Conservation (phyloP, 2,113 vertebrate genomes). For the Caloenas nicobarica region DNA sequence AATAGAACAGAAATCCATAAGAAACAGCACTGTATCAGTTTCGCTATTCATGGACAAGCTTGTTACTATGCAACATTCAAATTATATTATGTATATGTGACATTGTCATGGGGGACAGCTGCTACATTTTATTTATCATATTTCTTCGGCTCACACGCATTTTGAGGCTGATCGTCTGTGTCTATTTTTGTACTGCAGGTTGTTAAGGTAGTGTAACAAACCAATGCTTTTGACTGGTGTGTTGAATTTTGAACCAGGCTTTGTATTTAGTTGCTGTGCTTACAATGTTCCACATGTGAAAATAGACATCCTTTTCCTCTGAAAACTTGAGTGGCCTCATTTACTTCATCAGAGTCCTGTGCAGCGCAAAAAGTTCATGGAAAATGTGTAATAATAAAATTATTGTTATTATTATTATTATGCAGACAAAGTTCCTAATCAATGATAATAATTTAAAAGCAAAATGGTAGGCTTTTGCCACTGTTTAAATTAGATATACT, state of each 20-base stretch:
- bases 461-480: not conserved
- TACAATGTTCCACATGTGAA: not conserved
- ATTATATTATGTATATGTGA: not conserved
- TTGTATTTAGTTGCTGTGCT: not conserved
- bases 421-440: not conserved
- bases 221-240: not conserved
- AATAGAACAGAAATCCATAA: not conserved
- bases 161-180: not conserved
- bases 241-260: not conserved
- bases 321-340: not conserved
- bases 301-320: not conserved
- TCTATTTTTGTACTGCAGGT: not conserved
- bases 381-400: not conserved
- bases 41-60: not conserved
- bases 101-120: not conserved
- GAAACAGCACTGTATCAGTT: not conserved
- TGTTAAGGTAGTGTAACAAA: not conserved
- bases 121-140: not conserved
- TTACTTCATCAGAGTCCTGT: not conserved
- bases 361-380: not conserved
- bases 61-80: not conserved
- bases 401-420: not conserved
- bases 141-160: not conserved
- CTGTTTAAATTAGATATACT: not conserved
- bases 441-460: not conserved